A percentile compares a stretch with the other conserved stretches of the same genome.
Conservation (phyloP, 1,140 invertebrate genomes). For the Chironomus tepperi region DNA sequence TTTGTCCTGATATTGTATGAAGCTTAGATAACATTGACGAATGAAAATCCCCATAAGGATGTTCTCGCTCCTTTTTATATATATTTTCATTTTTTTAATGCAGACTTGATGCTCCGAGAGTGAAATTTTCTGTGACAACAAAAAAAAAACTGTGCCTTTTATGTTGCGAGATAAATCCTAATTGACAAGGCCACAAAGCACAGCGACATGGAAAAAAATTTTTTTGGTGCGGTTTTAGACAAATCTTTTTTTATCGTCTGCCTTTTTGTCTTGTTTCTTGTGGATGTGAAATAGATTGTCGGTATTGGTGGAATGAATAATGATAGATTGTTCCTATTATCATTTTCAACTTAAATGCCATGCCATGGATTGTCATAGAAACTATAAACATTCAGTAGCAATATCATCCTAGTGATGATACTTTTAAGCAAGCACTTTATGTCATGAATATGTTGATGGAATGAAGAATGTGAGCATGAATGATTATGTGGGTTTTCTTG, state of each 20-base stretch:
- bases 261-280: neutral
- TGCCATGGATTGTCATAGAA: too few species aligned
- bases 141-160: conserved; percentile 4
- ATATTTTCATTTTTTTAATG: neutral
- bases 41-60: conserved; percentile 10
- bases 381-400: too few species aligned
- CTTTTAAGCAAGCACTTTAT: too few species aligned
- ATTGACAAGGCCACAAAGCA: conserved; percentile 4
- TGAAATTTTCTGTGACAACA: neutral
- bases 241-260: neutral
- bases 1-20: neutral
- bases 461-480: too few species aligned
- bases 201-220: conserved; percentile 12
- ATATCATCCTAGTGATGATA: too few species aligned
- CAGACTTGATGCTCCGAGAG: neutral
- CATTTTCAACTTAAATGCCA: too few species aligned
- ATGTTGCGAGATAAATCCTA: neutral
- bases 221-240: neutral
- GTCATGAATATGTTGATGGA: too few species aligned
- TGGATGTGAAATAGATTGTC: neutral
- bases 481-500: too few species aligned
- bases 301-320: neutral
- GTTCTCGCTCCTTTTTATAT: neutral
- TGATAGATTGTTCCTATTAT: neutral
- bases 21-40: conserved; percentile 10